These are phyloP conservation scores for Cynopterus sphinx DNA, from an alignment of 2,797 vertebrate genomes.

Conservation along the genomic window DNA sequence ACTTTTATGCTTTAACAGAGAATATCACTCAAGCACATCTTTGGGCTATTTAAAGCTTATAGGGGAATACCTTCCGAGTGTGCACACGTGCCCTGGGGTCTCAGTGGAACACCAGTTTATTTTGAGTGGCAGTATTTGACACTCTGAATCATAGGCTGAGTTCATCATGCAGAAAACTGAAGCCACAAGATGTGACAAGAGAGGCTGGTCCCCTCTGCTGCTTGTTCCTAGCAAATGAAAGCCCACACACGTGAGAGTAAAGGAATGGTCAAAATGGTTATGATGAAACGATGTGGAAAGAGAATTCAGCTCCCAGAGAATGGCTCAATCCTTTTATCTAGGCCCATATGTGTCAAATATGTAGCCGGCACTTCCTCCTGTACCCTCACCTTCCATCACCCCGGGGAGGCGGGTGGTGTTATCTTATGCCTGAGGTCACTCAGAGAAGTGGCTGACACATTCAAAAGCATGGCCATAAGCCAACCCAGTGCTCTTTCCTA, in stretches of 20 bases:
- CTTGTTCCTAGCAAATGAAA: background rate
- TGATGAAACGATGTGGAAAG: background rate
- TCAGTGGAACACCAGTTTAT: slow-evolving; percentile 17
- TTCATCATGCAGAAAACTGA: background rate
- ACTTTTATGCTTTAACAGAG: background rate
- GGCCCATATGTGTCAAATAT: background rate
- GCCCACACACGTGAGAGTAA: background rate
- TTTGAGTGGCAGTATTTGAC: slow-evolving; percentile 49
- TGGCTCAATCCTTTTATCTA: background rate
- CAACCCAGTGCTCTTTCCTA: background rate
- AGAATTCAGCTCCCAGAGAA: background rate
- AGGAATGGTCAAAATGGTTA: background rate
- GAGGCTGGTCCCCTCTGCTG: background rate
- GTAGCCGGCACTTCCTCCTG: background rate
- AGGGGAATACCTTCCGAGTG: background rate
- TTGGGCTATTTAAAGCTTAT: slow-evolving; percentile 24
- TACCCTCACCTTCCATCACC: background rate
- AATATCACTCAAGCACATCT: background rate
- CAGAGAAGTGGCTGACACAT: background rate
- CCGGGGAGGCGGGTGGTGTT: background rate
- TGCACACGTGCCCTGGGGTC: background rate
- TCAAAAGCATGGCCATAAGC: background rate
- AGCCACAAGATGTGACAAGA: background rate
- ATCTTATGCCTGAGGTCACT: background rate
- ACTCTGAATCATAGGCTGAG: slow-evolving; percentile 2